Percentiles rank a stretch among this genome's conserved stretches.
Evolutionary conservation across 2,797 vertebrate species (phyloP).

Genomic region (Thalassophryne amazonica): DNA sequence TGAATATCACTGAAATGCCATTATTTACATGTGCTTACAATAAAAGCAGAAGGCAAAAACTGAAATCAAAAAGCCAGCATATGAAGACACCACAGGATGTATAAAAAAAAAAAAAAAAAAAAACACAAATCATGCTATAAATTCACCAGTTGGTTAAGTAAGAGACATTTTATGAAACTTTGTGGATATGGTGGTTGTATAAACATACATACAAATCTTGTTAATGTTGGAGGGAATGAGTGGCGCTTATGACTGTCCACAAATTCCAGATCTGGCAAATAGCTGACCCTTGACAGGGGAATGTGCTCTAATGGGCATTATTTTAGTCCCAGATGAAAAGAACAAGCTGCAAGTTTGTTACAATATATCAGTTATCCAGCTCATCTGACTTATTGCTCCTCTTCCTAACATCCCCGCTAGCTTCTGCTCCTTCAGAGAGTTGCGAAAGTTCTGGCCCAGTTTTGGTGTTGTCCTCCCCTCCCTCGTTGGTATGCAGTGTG

Average conservation of each 20-base stretch:
- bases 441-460: conserved; percentile 55
- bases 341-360: conserved; percentile 37
- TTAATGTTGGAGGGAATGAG: no score
- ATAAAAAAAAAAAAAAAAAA: conserved; percentile 9
- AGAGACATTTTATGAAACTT: no score
- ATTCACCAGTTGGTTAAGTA: no score
- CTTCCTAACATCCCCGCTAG: conserved; percentile 75
- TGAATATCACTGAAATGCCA: background rate
- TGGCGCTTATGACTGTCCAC: no score
- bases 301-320: no score
- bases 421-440: conserved; percentile 57
- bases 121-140: no score
- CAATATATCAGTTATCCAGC: conserved; percentile 67
- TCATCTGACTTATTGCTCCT: conserved; percentile 81
- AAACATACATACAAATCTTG: no score
- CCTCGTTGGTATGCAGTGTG: conserved; percentile 51
- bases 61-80: background rate
- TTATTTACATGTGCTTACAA: conserved; percentile 1
- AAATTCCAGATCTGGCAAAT: no score
- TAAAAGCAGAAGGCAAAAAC: background rate
- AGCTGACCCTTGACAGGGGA: no score
- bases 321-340: no score
- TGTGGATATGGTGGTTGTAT: no score
- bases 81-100: background rate
- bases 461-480: conserved; percentile 52